These are phyloP conservation scores for Hassar affinis DNA, from an alignment of 2,113 vertebrate species.

Conservation along the genomic window DNA sequence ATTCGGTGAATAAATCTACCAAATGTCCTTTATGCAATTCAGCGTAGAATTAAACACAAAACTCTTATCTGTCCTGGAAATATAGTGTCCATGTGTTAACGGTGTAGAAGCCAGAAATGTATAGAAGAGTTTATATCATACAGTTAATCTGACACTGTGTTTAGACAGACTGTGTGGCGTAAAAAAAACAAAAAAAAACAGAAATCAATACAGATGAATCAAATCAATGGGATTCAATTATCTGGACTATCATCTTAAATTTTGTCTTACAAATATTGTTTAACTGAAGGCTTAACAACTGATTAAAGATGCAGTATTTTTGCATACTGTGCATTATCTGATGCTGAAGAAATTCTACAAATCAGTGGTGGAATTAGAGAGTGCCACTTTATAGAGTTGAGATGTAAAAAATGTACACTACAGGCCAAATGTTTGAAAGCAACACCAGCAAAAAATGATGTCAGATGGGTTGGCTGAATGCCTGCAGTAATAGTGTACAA, in stretches of 20 bases:
- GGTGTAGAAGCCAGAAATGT: background rate
- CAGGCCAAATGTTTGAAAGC: constrained; percentile 15
- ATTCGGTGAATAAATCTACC: constrained; percentile 19
- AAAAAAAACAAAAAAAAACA: no score
- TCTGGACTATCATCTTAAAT: background rate
- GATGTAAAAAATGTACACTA: constrained; percentile 6
- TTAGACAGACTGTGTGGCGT: background rate
- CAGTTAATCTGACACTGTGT: background rate
- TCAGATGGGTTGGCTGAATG: background rate
- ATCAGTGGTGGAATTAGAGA: background rate
- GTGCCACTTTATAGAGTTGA: background rate
- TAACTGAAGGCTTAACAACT: background rate
- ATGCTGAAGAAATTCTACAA: background rate
- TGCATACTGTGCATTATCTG: background rate
- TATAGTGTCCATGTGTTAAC: background rate
- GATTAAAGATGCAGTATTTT: constrained; percentile 14
- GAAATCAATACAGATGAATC: background rate
- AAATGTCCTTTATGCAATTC: constrained; percentile 18
- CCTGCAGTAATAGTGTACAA: background rate
- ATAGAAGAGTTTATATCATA: background rate
- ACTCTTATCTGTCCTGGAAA: background rate
- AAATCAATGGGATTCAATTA: background rate
- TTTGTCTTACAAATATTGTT: background rate
- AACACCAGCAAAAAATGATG: background rate
- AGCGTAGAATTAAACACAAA: background rate